phyloP scores from a whole-genome alignment of 2,888 invertebrate genomes.

The Drosophila parthenogenetica region DNA sequence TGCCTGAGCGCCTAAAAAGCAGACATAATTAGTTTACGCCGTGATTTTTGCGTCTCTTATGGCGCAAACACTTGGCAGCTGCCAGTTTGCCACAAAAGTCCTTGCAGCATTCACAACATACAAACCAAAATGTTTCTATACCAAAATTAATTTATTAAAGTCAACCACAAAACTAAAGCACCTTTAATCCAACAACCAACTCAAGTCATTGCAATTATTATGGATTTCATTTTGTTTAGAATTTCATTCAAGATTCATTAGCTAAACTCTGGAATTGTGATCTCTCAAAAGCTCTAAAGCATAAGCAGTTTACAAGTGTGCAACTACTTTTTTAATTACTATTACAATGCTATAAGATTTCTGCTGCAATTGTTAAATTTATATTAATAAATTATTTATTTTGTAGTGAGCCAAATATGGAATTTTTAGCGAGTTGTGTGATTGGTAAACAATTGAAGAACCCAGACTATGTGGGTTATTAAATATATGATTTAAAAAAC shows the following conservation, averaged over 20 bases:
- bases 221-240: not conserved
- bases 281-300: not conserved
- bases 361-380: too few relatives aligned
- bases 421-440: too few relatives aligned
- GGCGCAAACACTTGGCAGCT: constrained; percentile 46
- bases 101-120: constrained; percentile 26
- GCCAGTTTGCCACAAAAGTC: constrained; percentile 30
- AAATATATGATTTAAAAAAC: too few relatives aligned
- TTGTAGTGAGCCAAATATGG: too few relatives aligned
- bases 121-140: constrained; percentile 8
- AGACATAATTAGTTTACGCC: constrained; percentile 68
- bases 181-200: not conserved
- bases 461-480: too few relatives aligned
- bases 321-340: not conserved
- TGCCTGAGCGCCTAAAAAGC: constrained; percentile 70
- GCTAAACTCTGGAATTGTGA: not conserved
- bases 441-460: too few relatives aligned
- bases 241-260: not conserved
- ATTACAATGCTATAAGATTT: not conserved
- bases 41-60: constrained; percentile 63
- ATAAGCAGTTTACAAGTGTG: not conserved
- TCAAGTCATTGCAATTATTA: not conserved
- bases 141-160: constrained; percentile 24
- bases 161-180: constrained; percentile 2
- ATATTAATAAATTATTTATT: too few relatives aligned